phyloP scores from a whole-genome alignment of 2,888 invertebrate genomes.

The Onchidella celtica region DNA sequence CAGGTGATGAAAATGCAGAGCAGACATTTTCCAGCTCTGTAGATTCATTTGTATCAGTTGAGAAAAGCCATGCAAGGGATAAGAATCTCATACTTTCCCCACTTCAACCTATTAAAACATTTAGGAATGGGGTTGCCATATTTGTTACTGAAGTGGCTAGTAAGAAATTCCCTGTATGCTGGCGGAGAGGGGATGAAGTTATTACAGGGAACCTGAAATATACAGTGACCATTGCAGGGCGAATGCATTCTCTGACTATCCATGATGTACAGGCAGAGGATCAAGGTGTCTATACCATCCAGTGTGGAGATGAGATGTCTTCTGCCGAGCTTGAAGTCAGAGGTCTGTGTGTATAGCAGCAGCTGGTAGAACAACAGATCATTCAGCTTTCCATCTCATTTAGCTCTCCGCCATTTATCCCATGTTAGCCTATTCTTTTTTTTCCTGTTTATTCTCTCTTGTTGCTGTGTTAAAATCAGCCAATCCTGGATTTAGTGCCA shows the following conservation, averaged over 20 bases:
- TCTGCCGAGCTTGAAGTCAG: conserved; percentile 84
- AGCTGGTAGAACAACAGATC: not conserved
- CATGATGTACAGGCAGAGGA: conserved; percentile 83
- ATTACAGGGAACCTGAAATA: conserved; percentile 61
- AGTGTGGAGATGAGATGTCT: conserved; percentile 86
- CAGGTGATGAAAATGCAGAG: not conserved
- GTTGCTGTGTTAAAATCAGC: no score
- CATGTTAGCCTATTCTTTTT: no score
- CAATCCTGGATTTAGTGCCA: no score
- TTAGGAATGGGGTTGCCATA: conserved; percentile 63
- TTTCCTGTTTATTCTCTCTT: no score
- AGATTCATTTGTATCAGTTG: not conserved
- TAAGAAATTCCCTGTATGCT: conserved; percentile 88
- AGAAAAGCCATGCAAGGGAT: not conserved
- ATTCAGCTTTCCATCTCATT: no score
- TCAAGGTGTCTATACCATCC: conserved; percentile 89
- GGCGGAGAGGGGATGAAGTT: conserved; percentile 83
- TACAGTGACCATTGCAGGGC: conserved; percentile 64
- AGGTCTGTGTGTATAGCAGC: conserved; percentile 37
- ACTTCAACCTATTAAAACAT: conserved; percentile 53
- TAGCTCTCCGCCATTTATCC: no score
- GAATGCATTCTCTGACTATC: conserved; percentile 66
- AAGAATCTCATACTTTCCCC: conserved; percentile 50
- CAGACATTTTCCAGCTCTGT: not conserved
- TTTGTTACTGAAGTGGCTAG: conserved; percentile 88